Percentiles rank a stretch among this genome's conserved stretches.
Evolutionary conservation across 2,113 vertebrate genomes (phyloP).

Genomic region (Myocastor coypus): DNA sequence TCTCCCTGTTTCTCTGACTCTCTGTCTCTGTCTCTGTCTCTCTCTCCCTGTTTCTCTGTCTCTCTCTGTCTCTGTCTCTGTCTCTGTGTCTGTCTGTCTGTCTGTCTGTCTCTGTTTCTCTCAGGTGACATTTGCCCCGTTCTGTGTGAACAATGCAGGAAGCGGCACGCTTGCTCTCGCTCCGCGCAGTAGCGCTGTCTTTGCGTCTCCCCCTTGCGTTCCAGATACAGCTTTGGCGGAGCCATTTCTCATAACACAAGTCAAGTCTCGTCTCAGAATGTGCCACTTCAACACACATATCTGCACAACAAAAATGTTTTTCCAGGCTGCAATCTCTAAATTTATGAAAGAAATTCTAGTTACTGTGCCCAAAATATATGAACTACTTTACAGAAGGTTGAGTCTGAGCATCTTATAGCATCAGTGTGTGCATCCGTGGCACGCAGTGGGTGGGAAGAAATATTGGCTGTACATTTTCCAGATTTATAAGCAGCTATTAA

Average conservation of each 20-base stretch:
- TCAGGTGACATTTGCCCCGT: not conserved
- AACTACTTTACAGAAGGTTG: not conserved
- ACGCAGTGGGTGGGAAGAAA: not conserved
- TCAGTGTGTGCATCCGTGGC: not conserved
- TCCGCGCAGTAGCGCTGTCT: not conserved
- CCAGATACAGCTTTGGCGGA: not conserved
- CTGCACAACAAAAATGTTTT: constrained; percentile 33
- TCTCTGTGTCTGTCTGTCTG: no score
- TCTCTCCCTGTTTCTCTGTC: not conserved
- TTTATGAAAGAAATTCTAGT: constrained; percentile 4
- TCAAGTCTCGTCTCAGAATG: constrained; percentile 27
- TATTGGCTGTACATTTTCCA: not conserved
- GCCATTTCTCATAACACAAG: constrained; percentile 21
- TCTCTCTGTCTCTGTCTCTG: no score
- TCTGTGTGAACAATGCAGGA: not conserved
- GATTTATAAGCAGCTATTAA: not conserved
- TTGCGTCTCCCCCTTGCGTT: constrained; percentile 9
- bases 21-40: no score
- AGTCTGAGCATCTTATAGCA: not conserved
- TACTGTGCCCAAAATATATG: constrained; percentile 12
- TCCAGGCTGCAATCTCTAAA: not conserved
- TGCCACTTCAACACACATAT: not conserved
- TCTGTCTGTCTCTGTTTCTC: no score
- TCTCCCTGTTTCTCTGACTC: no score
- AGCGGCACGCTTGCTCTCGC: not conserved